phyloP scores from a whole-genome alignment of 2,888 invertebrate genomes.

The Scelioninae gen. 1 region DNA sequence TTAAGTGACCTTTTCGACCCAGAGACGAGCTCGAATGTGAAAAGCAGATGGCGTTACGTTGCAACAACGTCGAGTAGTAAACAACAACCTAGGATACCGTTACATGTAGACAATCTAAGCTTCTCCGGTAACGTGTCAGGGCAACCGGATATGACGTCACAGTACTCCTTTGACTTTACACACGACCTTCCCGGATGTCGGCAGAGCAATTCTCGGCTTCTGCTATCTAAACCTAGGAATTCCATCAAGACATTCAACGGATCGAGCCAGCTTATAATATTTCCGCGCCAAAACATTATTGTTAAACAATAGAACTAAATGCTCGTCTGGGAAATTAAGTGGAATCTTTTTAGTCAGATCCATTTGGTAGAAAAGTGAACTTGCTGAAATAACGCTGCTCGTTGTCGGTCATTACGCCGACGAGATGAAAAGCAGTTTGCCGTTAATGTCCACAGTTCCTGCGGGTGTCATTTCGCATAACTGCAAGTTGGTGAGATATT shows the following conservation, averaged over 20 bases:
- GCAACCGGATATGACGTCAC: conserved; percentile 80
- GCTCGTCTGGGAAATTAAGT: conserved; percentile 59
- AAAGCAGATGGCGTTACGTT: conserved; percentile 52
- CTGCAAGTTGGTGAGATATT: conserved; percentile 47
- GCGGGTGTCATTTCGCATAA: conserved; percentile 48
- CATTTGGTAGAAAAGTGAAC: conserved; percentile 17
- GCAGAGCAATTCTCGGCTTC: conserved; percentile 39
- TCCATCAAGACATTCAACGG: conserved; percentile 56
- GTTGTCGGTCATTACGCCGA: conserved; percentile 48
- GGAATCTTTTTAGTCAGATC: neutral
- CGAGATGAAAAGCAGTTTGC: conserved; percentile 41
- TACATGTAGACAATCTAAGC: conserved; percentile 73
- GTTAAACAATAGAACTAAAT: conserved; percentile 47
- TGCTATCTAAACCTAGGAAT: conserved; percentile 44
- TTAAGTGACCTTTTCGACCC: conserved; percentile 42
- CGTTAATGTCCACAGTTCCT: conserved; percentile 59
- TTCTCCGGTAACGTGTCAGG: conserved; percentile 74
- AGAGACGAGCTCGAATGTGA: conserved; percentile 6
- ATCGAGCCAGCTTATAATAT: conserved; percentile 32
- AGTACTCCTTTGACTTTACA: conserved; percentile 68
- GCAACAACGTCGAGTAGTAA: conserved; percentile 45
- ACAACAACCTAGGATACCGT: conserved; percentile 49
- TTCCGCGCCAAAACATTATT: conserved; percentile 21
- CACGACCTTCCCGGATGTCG: conserved; percentile 59
- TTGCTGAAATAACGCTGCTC: conserved; percentile 12